Evolutionary conservation across 2,113 vertebrate species (phyloP).

Genomic region (Promerops cafer): DNA sequence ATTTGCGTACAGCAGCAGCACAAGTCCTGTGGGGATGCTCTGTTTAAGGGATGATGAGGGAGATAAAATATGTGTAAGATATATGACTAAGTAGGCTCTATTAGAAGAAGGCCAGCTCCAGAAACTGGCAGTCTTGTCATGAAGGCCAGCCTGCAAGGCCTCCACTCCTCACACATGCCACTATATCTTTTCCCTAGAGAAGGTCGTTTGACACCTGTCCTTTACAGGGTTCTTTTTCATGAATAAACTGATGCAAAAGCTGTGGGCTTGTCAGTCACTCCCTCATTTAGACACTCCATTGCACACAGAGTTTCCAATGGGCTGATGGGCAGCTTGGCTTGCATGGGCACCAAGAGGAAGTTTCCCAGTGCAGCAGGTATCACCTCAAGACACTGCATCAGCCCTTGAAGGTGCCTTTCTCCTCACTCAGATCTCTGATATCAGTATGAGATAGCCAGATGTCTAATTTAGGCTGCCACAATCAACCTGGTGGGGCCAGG

Average conservation of each 20-base stretch:
- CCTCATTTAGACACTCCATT: not conserved
- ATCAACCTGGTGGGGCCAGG: not conserved
- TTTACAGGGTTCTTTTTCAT: not conserved
- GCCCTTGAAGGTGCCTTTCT: not conserved
- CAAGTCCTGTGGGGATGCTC: not conserved
- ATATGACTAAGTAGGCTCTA: not conserved
- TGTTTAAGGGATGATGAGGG: not conserved
- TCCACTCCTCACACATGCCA: not conserved
- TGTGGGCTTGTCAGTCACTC: not conserved
- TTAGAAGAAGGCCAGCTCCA: not conserved
- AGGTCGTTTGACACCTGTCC: not conserved
- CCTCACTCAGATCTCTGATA: not conserved
- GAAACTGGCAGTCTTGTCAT: not conserved
- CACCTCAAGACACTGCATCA: not conserved
- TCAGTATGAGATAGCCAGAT: not conserved
- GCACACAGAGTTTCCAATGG: fast-evolving
- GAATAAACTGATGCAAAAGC: not conserved
- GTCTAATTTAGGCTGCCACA: not conserved
- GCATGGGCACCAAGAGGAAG: not conserved
- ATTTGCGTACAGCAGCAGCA: not conserved
- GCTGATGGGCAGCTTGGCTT: not conserved
- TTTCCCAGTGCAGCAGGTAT: not conserved
- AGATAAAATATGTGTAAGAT: not conserved
- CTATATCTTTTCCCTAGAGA: not conserved
- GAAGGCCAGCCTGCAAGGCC: not conserved